Percentiles rank a stretch among this genome's conserved stretches.
Conservation (phyloP, 2,113 vertebrate genomes). For the Callorhinus ursinus region DNA sequence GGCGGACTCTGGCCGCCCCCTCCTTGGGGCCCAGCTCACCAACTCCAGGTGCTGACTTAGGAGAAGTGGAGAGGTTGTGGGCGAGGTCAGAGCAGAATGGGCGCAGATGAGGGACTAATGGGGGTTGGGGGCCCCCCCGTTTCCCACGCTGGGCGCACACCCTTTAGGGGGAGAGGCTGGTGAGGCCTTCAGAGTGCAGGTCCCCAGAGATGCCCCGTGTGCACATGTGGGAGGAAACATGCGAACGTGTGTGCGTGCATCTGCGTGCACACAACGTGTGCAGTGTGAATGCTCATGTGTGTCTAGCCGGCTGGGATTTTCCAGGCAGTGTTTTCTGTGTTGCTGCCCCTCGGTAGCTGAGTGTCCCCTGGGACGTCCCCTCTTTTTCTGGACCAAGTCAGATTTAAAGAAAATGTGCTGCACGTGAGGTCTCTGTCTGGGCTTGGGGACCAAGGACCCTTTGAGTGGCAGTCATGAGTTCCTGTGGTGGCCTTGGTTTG, state of each 20-base stretch:
- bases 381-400: background rate
- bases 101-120: background rate
- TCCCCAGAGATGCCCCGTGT: background rate
- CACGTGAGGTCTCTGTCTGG: too few species aligned
- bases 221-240: rapidly evolving
- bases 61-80: background rate
- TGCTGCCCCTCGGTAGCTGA: background rate
- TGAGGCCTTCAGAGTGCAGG: background rate
- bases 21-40: background rate
- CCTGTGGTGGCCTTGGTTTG: background rate
- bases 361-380: background rate
- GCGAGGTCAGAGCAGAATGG: background rate
- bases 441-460: background rate
- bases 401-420: background rate
- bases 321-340: rapidly evolving
- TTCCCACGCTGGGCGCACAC: background rate
- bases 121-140: background rate
- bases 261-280: background rate
- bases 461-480: background rate
- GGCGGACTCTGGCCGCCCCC: background rate
- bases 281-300: rapidly evolving
- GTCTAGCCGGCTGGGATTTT: background rate
- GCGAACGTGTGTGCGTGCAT: rapidly evolving
- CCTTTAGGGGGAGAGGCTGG: background rate
- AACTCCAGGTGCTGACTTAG: rapidly evolving